Conservation (phyloP, 2,888 invertebrate genomes). For the Ectemnius cavifrons region DNA sequence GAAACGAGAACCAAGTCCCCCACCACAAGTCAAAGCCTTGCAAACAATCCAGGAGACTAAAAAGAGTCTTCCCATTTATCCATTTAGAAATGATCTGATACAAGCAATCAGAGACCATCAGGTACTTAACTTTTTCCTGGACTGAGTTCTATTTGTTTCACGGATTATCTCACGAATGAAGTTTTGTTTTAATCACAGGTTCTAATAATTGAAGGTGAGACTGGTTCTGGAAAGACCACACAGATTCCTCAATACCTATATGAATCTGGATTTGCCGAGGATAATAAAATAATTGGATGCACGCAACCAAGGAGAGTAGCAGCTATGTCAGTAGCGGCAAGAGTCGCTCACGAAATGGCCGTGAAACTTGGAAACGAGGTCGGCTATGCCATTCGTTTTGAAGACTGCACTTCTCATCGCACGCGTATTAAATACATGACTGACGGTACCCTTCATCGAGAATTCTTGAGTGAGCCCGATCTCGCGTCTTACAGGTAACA, state of each 20-base stretch:
- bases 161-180: background rate
- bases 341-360: conserved; percentile 98
- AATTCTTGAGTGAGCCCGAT: conserved; percentile 98
- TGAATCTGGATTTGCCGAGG: conserved; percentile 93
- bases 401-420: conserved; percentile 98
- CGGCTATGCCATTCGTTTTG: conserved; percentile 95
- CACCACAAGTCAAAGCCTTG: conserved; percentile 76
- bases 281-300: conserved; percentile 95
- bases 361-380: conserved; percentile 97
- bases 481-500: conserved; percentile 88
- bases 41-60: conserved; percentile 91
- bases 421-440: conserved; percentile 99
- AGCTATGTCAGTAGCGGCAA: conserved; percentile 99
- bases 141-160: background rate
- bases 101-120: conserved; percentile 94
- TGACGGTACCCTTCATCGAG: conserved; percentile 97
- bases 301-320: conserved; percentile 97
- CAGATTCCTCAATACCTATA: conserved; percentile 99
- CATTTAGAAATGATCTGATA: conserved; percentile 93
- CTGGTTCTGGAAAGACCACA: conserved; percentile 99
- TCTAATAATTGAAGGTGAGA: conserved; percentile 98
- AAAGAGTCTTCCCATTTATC: conserved; percentile 94
- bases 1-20: conserved; percentile 52
- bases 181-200: conserved; percentile 82
- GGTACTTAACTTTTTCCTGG: conserved; percentile 71